phyloP scores from a whole-genome alignment of 1,140 invertebrate genomes.

The Procambarus clarkii region DNA sequence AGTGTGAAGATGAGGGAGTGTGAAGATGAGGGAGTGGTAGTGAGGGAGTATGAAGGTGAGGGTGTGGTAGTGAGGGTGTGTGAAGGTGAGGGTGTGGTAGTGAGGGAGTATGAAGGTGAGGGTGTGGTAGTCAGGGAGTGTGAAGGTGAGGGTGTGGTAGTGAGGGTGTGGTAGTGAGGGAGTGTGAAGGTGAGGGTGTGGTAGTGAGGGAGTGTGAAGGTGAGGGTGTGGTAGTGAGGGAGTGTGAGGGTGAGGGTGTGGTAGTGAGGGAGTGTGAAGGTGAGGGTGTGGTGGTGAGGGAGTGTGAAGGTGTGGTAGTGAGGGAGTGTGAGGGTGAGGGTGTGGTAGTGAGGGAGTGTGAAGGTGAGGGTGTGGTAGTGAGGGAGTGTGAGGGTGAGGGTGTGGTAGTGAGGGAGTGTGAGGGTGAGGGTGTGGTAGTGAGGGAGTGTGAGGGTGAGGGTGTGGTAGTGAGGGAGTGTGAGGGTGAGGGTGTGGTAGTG shows the following conservation, averaged over 20 bases:
- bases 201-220: too few relatives aligned
- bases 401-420: background rate
- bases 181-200: background rate
- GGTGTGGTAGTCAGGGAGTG: background rate
- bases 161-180: background rate
- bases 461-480: background rate
- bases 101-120: background rate
- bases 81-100: too few relatives aligned
- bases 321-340: too few relatives aligned
- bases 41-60: background rate
- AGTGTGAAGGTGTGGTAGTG: background rate
- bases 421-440: background rate
- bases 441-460: too few relatives aligned
- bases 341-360: background rate
- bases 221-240: background rate
- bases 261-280: too few relatives aligned
- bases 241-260: background rate
- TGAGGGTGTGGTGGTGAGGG: too few relatives aligned
- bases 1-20: background rate
- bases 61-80: background rate
- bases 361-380: background rate
- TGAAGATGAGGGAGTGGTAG: background rate
- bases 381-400: too few relatives aligned
- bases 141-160: too few relatives aligned
- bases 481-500: background rate